Evolutionary conservation across 1,140 invertebrate genomes (phyloP).

Genomic region (Psix sp.): DNA sequence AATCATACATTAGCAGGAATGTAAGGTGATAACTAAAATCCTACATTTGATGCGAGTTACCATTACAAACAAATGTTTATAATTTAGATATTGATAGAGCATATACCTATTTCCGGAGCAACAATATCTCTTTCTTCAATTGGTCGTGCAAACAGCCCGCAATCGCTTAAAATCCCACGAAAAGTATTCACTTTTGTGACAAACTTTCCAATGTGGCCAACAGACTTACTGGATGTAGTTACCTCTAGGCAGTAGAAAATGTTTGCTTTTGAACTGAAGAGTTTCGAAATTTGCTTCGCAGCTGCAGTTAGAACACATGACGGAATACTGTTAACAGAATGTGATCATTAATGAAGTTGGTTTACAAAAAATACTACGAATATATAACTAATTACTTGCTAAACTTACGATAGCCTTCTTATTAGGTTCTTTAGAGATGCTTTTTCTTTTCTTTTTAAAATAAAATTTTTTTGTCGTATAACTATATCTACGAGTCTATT

Average conservation of each 20-base stretch:
- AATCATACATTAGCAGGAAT: too few species aligned
- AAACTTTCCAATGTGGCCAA: background rate
- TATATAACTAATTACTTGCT: too few species aligned
- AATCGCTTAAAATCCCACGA: background rate
- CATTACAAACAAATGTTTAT: background rate
- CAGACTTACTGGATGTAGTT: background rate
- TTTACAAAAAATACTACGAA: too few species aligned
- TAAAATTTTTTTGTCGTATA: background rate
- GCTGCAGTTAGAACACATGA: background rate
- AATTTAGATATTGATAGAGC: background rate
- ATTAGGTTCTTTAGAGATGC: background rate
- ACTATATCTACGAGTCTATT: background rate
- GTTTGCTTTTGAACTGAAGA: background rate
- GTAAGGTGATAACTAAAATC: background rate
- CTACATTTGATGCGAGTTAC: background rate
- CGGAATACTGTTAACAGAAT: slow-evolving; percentile 1
- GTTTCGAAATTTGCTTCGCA: background rate
- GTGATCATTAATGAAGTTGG: too few species aligned
- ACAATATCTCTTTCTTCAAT: background rate
- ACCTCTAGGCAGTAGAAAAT: background rate
- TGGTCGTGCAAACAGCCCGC: background rate
- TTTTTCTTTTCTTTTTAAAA: slow-evolving; percentile 3
- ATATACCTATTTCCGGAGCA: background rate
- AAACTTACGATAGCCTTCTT: slow-evolving; percentile 1
- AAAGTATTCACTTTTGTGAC: slow-evolving; percentile 1